Evolutionary conservation across 2,797 vertebrate genomes (phyloP).

Genomic region (Epinephelus awoara): DNA sequence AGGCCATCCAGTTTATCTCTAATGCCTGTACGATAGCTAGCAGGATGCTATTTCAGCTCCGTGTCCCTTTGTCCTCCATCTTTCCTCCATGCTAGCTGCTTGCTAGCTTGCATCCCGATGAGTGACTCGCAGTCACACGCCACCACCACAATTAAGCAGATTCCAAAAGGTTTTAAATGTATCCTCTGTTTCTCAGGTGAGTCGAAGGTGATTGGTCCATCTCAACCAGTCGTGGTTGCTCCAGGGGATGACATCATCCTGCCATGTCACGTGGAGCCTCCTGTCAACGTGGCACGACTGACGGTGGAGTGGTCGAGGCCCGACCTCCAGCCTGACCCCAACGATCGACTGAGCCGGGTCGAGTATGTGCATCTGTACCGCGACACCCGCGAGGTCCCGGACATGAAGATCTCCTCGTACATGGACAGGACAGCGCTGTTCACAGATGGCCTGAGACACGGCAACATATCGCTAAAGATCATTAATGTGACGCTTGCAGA

Average conservation of each 20-base stretch:
- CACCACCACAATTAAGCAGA: no score
- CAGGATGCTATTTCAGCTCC: no score
- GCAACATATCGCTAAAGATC: conserved; percentile 23
- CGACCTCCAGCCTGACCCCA: conserved; percentile 10
- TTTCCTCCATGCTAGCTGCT: no score
- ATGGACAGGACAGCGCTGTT: neutral
- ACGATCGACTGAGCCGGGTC: rapidly evolving
- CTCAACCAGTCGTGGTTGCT: conserved; percentile 5
- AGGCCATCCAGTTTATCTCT: no score
- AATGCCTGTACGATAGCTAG: no score
- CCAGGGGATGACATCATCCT: conserved; percentile 41
- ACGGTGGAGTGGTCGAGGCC: conserved; percentile 54
- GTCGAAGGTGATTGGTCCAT: neutral
- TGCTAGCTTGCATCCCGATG: no score
- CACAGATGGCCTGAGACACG: neutral
- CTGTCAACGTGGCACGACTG: rapidly evolving
- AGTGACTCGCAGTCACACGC: no score
- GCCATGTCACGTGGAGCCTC: conserved; percentile 39
- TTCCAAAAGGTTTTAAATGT: neutral
- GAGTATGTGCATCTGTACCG: conserved; percentile 45
- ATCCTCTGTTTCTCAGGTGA: conserved; percentile 19
- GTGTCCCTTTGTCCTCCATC: no score
- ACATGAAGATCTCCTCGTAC: conserved; percentile 32
- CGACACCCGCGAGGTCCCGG: neutral
- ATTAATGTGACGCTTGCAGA: conserved; percentile 22